Evolutionary conservation across 2,888 invertebrate genomes (phyloP), one percentile per base, ranked within the genome.

Genomic region (Caenorhabditis panamensis): DNA sequence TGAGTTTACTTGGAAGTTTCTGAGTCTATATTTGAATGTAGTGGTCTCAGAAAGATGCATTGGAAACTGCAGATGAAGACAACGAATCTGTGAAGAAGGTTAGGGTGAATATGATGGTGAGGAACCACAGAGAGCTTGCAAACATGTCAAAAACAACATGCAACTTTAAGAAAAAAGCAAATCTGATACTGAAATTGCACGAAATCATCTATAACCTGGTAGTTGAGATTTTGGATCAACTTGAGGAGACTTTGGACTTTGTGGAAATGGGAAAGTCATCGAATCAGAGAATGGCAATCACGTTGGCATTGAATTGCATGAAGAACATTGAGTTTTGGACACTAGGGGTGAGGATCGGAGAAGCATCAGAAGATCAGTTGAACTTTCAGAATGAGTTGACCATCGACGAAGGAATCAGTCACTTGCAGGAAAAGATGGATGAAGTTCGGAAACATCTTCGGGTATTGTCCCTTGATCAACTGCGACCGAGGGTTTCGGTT

Each of bases 21-120:
- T 26, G 16, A 22, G 4, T 37, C 5, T 26, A 41, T 49, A 3
- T 18, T 20, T 49, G 49, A 53, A 37, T 20, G 13, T 20, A 0
- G 18, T 20, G 26, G n/a, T 66, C 51, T 51, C 68, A 68, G 68
- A 18, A 28, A 54, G 53, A 71, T 41, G 62, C 53, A n/a, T 9
- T 44, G 44, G 54, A 31, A 5, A 24, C 4, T 41, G 56, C 47
- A 24, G 16, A 44, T 0, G 18, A 26, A 9, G 18, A 28, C 31
- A 18, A 2, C 44, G 41, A 44, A 41, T 16, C 13, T 20, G 41
- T 59, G 49, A 28, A 26, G 18, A 28, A 16, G 22, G 49, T 31
- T 18, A 18, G 41, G n/a, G 13, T 1, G 22, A 36, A 9, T 36
- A 36, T 63, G 63, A 4, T 20, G 28, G 49, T 63, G 41, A 41